phyloP scores from a whole-genome alignment of 2,113 vertebrate genomes.

The Progne subis region DNA sequence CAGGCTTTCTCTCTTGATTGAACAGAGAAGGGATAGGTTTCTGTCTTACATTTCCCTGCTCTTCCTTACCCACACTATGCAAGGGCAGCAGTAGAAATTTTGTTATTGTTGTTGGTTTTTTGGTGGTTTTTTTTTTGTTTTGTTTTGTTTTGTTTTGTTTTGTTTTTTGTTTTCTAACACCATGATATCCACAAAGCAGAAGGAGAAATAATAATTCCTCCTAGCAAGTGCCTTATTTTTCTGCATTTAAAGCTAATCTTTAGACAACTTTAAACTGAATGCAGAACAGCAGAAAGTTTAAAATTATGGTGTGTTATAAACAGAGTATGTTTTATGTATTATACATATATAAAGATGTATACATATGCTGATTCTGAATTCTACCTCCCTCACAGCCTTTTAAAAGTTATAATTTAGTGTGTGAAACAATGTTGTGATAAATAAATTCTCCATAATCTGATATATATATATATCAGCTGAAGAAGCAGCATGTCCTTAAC shows the following conservation, averaged over 20 bases:
- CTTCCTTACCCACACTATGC: not conserved
- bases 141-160: not conserved
- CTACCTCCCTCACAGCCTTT: rapidly evolving
- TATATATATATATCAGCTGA: not conserved
- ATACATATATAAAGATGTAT: rapidly evolving
- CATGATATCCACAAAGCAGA: not conserved
- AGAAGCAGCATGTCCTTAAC: not conserved
- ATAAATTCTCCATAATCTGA: not conserved
- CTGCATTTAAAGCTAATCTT: not conserved
- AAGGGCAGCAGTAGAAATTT: not conserved
- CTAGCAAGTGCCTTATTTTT: not conserved
- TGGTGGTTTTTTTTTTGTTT: too few species aligned
- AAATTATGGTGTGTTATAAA: not conserved
- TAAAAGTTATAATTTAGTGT: not conserved
- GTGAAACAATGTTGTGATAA: not conserved
- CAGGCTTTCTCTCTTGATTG: not conserved
- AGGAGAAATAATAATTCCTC: not conserved
- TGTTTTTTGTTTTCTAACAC: not conserved
- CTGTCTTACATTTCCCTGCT: not conserved
- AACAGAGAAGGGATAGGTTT: not conserved
- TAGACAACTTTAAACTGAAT: not conserved
- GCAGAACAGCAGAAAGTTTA: not conserved
- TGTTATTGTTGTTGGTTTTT: too few species aligned
- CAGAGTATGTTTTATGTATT: not conserved
- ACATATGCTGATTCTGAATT: not conserved